Conservation (phyloP, 2,113 vertebrate genomes). For the Nothoprocta perdicaria region DNA sequence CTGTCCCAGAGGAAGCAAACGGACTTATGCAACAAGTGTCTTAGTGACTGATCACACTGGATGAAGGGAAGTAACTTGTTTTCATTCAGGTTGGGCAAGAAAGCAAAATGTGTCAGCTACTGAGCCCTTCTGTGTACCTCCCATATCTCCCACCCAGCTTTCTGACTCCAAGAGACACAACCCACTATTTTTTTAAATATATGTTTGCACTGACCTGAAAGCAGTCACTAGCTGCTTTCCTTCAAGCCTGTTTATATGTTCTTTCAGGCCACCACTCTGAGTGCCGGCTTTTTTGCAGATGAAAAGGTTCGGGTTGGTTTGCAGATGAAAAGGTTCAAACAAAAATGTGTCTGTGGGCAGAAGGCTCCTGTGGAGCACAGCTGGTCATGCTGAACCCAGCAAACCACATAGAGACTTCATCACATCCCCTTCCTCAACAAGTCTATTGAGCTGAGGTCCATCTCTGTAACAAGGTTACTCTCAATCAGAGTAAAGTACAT, state of each 20-base stretch:
- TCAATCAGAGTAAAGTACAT: background rate
- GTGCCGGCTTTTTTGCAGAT: background rate
- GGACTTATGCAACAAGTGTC: background rate
- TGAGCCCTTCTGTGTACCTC: background rate
- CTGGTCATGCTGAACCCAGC: background rate
- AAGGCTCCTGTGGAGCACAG: background rate
- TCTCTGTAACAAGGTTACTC: background rate
- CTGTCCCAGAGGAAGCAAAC: background rate
- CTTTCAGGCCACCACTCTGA: background rate
- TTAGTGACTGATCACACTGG: background rate
- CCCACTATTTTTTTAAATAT: background rate
- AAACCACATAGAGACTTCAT: background rate
- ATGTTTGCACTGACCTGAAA: background rate
- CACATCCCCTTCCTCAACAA: background rate
- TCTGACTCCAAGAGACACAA: background rate
- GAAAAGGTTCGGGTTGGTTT: background rate
- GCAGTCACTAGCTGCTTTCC: background rate
- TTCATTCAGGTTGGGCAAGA: background rate
- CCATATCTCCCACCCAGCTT: accelerated
- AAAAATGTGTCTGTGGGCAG: background rate
- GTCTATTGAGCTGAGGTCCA: background rate
- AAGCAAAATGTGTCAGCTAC: background rate
- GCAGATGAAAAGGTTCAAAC: background rate
- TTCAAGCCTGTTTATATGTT: background rate
- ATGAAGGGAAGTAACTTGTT: accelerated